Percentiles rank a stretch among this genome's conserved stretches.
Conservation (phyloP, 1,140 invertebrate species). For the Lysiphlebus fabarum region DNA sequence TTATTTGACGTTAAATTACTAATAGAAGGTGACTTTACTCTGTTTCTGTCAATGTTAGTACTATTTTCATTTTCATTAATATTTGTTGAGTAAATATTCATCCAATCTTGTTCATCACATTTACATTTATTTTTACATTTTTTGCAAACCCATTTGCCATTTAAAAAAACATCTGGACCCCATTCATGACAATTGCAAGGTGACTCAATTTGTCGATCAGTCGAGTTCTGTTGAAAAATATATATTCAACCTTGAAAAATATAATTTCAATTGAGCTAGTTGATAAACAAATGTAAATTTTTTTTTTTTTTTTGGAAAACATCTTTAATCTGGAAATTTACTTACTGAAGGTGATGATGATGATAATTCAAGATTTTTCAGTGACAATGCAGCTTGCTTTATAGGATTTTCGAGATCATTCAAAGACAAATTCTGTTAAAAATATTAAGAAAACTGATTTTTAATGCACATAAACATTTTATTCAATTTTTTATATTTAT, state of each 20-base stretch:
- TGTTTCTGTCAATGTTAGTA: not conserved
- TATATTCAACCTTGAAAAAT: not conserved
- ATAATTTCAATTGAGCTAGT: not conserved
- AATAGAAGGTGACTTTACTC: not conserved
- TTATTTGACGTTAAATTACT: not conserved
- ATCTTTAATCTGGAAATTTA: slow-evolving; percentile 4
- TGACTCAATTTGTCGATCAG: too few species aligned
- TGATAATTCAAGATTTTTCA: slow-evolving; percentile 7
- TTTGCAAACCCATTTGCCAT: slow-evolving; percentile 26
- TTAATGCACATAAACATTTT: not conserved
- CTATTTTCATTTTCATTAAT: not conserved
- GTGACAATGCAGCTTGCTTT: slow-evolving; percentile 5
- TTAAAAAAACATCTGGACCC: slow-evolving; percentile 19
- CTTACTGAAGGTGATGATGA: not conserved
- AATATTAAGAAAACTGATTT: not conserved
- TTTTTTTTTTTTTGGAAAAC: slow-evolving; percentile 21
- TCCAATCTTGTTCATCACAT: slow-evolving; percentile 10
- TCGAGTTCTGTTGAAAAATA: slow-evolving; percentile 18
- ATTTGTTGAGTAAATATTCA: not conserved
- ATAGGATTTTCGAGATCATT: slow-evolving; percentile 3
- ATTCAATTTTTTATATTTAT: not conserved
- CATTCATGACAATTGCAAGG: slow-evolving; percentile 19
- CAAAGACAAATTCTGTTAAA: slow-evolving; percentile 10
- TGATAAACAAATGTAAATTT: slow-evolving; percentile 7
- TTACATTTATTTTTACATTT: slow-evolving; percentile 21